These are phyloP conservation scores for Condylostylus longicornis DNA, from an alignment of 1,140 invertebrate genomes.

Conservation along the genomic window DNA sequence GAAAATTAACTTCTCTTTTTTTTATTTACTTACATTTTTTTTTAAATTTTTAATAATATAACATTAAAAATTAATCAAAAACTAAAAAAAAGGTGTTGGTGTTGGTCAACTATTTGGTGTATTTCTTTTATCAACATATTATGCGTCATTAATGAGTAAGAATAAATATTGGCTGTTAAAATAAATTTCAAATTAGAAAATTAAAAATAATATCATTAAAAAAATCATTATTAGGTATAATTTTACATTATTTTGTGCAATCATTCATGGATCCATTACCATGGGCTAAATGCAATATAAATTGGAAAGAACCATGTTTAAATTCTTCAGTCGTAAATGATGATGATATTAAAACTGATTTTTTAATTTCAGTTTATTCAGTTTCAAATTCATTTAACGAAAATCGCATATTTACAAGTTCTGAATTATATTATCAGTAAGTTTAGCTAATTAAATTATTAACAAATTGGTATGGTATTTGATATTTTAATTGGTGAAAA, in stretches of 20 bases:
- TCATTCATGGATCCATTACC: conserved; percentile 45
- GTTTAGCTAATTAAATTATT: conserved; percentile 12
- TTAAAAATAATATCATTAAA: conserved; percentile 65
- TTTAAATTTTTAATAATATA: background rate
- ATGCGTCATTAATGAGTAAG: conserved; percentile 50
- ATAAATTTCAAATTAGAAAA: too few relatives aligned
- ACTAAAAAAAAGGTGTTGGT: conserved; percentile 49
- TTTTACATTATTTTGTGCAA: conserved; percentile 48
- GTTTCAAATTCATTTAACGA: background rate
- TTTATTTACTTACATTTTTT: conserved; percentile 2
- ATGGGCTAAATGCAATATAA: conserved; percentile 44
- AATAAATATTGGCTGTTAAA: too few relatives aligned
- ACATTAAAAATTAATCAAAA: conserved; percentile 6
- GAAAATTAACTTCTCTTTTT: conserved; percentile 4
- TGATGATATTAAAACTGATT: conserved; percentile 4
- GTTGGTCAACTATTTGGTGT: conserved; percentile 59
- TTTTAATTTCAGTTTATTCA: background rate
- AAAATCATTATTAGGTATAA: conserved; percentile 52
- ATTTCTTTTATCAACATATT: conserved; percentile 51
- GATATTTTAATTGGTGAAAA: background rate
- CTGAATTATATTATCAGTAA: conserved; percentile 46
- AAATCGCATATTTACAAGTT: conserved; percentile 34
- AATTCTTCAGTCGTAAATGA: conserved; percentile 14
- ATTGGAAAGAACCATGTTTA: conserved; percentile 36
- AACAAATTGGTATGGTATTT: background rate